A percentile compares a stretch with the other conserved stretches of the same genome.
These are phyloP conservation scores for Calameuta filiformis DNA, from an alignment of 2,888 invertebrate species.

Conservation along the genomic window DNA sequence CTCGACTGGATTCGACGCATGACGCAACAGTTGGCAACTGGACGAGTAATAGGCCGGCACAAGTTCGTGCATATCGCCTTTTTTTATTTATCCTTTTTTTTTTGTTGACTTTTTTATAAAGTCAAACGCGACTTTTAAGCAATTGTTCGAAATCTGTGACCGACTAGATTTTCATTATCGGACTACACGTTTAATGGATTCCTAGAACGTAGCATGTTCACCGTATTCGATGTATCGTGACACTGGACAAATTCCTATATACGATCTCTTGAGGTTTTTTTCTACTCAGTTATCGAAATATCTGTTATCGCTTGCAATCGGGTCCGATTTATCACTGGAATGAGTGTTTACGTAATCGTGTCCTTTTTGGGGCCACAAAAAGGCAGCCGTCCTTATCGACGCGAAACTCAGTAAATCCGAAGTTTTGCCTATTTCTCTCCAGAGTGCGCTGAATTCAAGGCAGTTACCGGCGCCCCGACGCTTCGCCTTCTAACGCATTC, in stretches of 20 bases:
- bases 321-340: constrained; percentile 16
- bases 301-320: not conserved
- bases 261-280: no score
- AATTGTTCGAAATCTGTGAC: no score
- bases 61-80: not conserved
- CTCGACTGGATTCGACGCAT: not conserved
- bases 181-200: not conserved
- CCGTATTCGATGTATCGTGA: not conserved
- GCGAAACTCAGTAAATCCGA: constrained; percentile 6
- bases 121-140: no score
- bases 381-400: not conserved
- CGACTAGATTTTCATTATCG: not conserved
- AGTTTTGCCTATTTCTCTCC: not conserved
- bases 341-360: constrained; percentile 9
- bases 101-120: no score
- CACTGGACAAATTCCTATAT: no score
- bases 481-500: not conserved
- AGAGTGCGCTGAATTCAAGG: not conserved
- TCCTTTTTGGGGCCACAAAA: not conserved
- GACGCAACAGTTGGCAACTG: not conserved
- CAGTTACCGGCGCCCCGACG: not conserved
- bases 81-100: not conserved
- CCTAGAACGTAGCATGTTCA: not conserved
- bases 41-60: not conserved
- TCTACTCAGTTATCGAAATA: not conserved